phyloP scores from a whole-genome alignment of 1,140 invertebrate genomes.

The Atta colombica region DNA sequence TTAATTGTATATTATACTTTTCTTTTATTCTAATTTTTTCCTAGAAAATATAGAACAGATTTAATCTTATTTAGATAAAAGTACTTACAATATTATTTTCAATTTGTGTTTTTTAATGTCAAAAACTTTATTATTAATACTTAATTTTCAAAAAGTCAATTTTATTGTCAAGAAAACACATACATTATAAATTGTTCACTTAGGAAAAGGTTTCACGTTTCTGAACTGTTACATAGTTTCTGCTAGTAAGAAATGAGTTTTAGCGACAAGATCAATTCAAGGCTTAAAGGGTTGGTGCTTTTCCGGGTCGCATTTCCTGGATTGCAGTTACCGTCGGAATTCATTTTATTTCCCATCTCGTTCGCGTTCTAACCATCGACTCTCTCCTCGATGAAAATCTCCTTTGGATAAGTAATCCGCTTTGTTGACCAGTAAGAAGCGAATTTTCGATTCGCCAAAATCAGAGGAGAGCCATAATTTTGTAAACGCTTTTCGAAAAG shows the following conservation, averaged over 20 bases:
- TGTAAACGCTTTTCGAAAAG: slow-evolving; percentile 12
- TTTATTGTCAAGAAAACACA: not conserved
- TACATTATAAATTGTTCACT: slow-evolving; percentile 14
- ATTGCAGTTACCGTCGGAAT: slow-evolving; percentile 51
- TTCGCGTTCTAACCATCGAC: slow-evolving; percentile 43
- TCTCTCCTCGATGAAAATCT: slow-evolving; percentile 47
- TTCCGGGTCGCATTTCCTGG: slow-evolving; percentile 44
- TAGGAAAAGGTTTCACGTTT: not conserved
- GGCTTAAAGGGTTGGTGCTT: slow-evolving; percentile 45
- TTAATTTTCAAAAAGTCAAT: not conserved
- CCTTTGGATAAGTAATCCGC: slow-evolving; percentile 54
- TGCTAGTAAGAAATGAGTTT: slow-evolving; percentile 49
- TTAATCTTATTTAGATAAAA: not conserved
- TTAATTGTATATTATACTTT: too few relatives aligned
- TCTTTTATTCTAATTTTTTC: not conserved
- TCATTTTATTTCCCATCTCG: slow-evolving; percentile 58
- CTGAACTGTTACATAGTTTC: slow-evolving; percentile 38
- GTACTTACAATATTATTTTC: not conserved
- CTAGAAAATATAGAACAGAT: not conserved
- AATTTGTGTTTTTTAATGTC: not conserved
- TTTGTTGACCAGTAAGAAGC: slow-evolving; percentile 52
- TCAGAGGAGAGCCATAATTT: slow-evolving; percentile 22
- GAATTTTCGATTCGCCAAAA: slow-evolving; percentile 36
- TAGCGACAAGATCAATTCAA: slow-evolving; percentile 50
- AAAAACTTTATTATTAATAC: not conserved